phyloP scores from a whole-genome alignment of 2,888 invertebrate genomes.

The Teleogryllus oceanicus region DNA sequence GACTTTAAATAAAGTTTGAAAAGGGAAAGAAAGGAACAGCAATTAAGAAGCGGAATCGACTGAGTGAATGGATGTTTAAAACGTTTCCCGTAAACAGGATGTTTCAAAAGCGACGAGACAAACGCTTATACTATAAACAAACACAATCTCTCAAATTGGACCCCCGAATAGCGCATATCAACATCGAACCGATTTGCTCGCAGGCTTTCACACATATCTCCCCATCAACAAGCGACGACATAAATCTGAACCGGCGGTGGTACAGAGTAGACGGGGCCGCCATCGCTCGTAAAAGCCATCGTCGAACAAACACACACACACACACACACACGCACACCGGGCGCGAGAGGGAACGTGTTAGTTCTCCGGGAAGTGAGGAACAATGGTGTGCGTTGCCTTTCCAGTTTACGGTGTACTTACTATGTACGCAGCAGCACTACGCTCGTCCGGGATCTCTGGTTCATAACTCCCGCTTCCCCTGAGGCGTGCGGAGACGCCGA shows the following conservation, averaged over 20 bases:
- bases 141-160: not conserved
- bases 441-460: not conserved
- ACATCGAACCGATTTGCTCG: not conserved
- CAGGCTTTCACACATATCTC: not conserved
- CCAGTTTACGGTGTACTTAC: not conserved
- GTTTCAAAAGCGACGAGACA: not conserved
- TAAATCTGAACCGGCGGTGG: not conserved
- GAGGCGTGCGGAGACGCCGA: not conserved
- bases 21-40: too few relatives aligned
- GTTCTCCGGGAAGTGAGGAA: not conserved
- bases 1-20: too few relatives aligned
- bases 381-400: slow-evolving; percentile 6
- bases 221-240: not conserved
- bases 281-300: not conserved
- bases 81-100: slow-evolving; percentile 4
- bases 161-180: not conserved
- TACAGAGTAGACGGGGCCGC: not conserved
- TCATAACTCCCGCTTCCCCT: not conserved
- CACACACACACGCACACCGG: not conserved
- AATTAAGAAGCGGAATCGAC: too few relatives aligned
- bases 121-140: not conserved
- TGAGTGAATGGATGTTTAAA: not conserved
- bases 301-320: not conserved
- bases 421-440: not conserved
- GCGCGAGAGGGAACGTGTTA: not conserved